Conservation (phyloP, 1,140 invertebrate species). For the Drosophila suzukii region DNA sequence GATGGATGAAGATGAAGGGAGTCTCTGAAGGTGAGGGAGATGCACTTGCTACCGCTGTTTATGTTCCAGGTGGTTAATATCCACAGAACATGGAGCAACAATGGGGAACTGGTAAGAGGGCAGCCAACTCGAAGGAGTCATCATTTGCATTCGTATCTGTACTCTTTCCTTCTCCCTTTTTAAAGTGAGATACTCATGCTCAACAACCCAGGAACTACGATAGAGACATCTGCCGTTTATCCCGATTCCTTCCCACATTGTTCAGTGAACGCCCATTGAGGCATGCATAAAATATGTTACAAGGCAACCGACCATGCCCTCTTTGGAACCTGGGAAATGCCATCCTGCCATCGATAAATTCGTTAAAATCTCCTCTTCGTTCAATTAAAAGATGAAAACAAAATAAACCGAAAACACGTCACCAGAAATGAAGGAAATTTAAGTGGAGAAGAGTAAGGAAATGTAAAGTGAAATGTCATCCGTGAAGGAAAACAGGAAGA, state of each 20-base stretch:
- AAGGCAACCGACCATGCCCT: conserved; percentile 43
- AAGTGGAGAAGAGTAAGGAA: conserved; percentile 16
- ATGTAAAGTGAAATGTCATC: conserved; percentile 50
- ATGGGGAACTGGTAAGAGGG: conserved; percentile 15
- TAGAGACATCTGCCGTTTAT: conserved; percentile 47
- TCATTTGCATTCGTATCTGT: conserved; percentile 30
- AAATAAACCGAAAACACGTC: conserved; percentile 21
- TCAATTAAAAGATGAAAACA: conserved; percentile 49
- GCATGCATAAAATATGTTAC: conserved; percentile 68
- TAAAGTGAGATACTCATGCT: conserved; percentile 14
- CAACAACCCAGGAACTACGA: conserved; percentile 33
- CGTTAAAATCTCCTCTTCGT: conserved; percentile 44
- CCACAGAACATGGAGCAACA: conserved; percentile 10
- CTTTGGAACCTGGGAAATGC: conserved; percentile 10
- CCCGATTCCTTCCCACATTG: conserved; percentile 30
- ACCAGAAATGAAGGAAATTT: conserved; percentile 28
- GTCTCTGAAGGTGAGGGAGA: not conserved
- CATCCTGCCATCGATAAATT: conserved; percentile 45
- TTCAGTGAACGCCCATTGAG: conserved; percentile 53
- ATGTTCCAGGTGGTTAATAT: conserved; percentile 40
- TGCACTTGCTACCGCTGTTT: conserved; percentile 49
- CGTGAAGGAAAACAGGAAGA: conserved; percentile 3
- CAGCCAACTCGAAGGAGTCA: conserved; percentile 9
- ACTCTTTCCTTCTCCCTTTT: not conserved
- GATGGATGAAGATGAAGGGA: conserved; percentile 18